Evolutionary conservation across 2,113 vertebrate genomes (phyloP).

Genomic region (Phylloscopus trochilus): DNA sequence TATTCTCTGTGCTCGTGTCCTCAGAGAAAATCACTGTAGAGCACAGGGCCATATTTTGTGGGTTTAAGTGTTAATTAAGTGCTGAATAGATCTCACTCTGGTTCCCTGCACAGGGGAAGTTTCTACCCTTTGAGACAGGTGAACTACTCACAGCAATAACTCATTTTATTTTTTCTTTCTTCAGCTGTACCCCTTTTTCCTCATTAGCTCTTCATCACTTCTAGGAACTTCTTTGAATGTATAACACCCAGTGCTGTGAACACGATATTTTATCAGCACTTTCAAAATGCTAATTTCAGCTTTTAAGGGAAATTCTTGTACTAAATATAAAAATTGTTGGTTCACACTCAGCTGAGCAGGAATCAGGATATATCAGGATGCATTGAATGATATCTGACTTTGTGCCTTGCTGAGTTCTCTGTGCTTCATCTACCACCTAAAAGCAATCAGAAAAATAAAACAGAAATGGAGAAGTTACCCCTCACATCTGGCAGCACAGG

Average conservation of each 20-base stretch:
- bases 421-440: not conserved
- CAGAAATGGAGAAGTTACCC: not conserved
- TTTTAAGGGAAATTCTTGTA: not conserved
- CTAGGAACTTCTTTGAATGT: not conserved
- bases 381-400: not conserved
- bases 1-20: not conserved
- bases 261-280: not conserved
- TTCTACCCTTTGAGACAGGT: not conserved
- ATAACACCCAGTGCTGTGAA: not conserved
- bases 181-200: not conserved
- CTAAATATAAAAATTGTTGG: not conserved
- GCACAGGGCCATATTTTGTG: conserved; percentile 3
- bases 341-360: not conserved
- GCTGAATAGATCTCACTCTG: not conserved
- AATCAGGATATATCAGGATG: not conserved
- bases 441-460: not conserved
- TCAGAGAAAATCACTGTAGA: conserved; percentile 23
- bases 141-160: not conserved
- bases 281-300: not conserved
- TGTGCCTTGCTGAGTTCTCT: not conserved
- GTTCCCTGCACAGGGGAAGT: conserved; percentile 10
- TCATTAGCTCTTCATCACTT: not conserved
- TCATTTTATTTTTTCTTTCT: not conserved
- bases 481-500: not conserved
- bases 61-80: conserved; percentile 51